phyloP scores from a whole-genome alignment of 2,888 invertebrate genomes.

The Ophion ellenae region DNA sequence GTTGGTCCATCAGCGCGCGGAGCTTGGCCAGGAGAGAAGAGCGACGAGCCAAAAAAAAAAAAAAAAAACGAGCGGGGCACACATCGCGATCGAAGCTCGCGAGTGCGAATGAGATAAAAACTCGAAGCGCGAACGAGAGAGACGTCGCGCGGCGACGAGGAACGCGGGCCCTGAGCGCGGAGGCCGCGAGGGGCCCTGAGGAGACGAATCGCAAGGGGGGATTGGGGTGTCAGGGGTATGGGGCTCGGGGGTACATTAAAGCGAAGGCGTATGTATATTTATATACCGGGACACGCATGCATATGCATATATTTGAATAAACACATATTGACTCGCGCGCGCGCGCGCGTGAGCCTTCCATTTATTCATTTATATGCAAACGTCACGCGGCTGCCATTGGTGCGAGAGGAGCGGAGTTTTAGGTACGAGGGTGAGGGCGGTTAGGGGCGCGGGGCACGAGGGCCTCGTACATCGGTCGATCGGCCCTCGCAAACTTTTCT shows the following conservation, averaged over 20 bases:
- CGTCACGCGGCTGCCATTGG: constrained; percentile 53
- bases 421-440: constrained; percentile 8
- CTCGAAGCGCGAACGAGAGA: background rate
- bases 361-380: constrained; percentile 70
- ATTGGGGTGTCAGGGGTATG: constrained; percentile 12
- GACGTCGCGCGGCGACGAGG: background rate
- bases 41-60: background rate
- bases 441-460: background rate
- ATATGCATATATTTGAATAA: constrained; percentile 70
- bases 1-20: constrained; percentile 22
- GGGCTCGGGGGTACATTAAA: constrained; percentile 56
- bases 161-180: background rate
- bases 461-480: constrained; percentile 30
- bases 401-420: constrained; percentile 1
- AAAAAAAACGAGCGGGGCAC: constrained; percentile 12
- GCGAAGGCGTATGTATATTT: constrained; percentile 68
- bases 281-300: constrained; percentile 67
- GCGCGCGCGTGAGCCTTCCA: constrained; percentile 39
- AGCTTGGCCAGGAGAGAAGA: constrained; percentile 23
- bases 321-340: constrained; percentile 65
- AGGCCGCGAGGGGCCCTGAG: constrained; percentile 29
- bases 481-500: constrained; percentile 48
- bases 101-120: background rate
- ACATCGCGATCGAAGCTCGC: constrained; percentile 11
- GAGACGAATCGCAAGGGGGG: constrained; percentile 6